These are phyloP conservation scores for Bubo blakistoni DNA, from an alignment of 2,113 vertebrate genomes.

Conservation along the genomic window DNA sequence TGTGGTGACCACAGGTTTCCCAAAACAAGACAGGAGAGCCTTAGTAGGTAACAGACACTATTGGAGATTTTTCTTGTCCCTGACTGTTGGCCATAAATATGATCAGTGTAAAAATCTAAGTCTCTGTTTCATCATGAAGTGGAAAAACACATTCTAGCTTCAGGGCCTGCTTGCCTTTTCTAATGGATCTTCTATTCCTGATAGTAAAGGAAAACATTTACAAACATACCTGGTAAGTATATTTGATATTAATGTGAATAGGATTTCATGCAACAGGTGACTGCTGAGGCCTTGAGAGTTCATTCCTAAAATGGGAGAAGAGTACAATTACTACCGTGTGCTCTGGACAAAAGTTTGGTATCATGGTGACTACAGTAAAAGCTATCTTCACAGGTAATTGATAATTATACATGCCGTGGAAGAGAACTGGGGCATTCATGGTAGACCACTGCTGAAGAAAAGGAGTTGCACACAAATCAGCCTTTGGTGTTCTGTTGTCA, in stretches of 20 bases:
- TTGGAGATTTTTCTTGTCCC: not conserved
- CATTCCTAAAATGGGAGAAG: not conserved
- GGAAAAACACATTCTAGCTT: not conserved
- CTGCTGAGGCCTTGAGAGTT: not conserved
- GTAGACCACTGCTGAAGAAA: not conserved
- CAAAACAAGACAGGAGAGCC: not conserved
- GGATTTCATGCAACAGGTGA: not conserved
- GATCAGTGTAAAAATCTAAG: not conserved
- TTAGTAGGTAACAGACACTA: not conserved
- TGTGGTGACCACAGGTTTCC: not conserved
- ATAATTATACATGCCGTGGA: not conserved
- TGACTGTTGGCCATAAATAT: not conserved
- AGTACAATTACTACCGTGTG: not conserved
- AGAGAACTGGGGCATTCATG: not conserved
- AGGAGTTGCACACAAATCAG: not conserved
- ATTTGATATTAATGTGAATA: not conserved
- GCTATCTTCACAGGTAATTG: not conserved
- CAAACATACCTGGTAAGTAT: not conserved
- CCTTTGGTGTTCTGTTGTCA: not conserved
- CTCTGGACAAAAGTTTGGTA: not conserved
- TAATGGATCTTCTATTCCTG: not conserved
- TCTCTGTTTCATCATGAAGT: not conserved
- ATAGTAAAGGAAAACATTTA: not conserved
- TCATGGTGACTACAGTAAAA: not conserved
- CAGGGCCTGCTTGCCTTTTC: not conserved